Base-by-base conservation (phyloP, 1,140 invertebrate species). In the Melitaea cinxia region DNA sequence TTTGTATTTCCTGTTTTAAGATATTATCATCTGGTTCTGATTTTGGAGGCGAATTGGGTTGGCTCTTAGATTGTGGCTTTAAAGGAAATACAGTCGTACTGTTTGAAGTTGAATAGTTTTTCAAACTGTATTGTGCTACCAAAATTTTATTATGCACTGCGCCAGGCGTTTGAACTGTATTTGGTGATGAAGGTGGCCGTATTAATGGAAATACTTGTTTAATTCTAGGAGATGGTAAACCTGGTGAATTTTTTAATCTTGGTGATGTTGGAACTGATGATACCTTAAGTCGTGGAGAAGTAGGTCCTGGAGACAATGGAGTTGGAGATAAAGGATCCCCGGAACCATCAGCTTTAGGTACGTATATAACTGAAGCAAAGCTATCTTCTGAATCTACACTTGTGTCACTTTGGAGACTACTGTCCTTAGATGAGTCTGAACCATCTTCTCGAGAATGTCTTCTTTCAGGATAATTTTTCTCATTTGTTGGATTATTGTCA, bases 371-470 rank as follows among this genome's bases (percentile, higher is more conserved):
- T 49, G 96, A 97, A 28, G 96, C 96, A 81, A 97, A 97, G 88
- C 96, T 97, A 73, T 98, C 97, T 88, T 98, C 96, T 1, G 96
- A 97, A 84, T 98, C 97, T 1, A 98, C 95, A 87, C 96, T 97
- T 0, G 97, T 98, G 75, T 98, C 97, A 85, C 96, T 97, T 83
- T 98, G 97, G 47, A 98, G 92, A 83, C 96, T 97, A 78, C 96
- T 97, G 78, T 98, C 96, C 89, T 98, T 98, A 1, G 96, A 97
- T 0, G 96, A 97, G 80, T 98, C 97, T 0, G 96, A 97, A 5
- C 96, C 96, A 68, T 97, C 96, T 83, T 97, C 96, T 73, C 73
- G 78, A 9, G 83, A 88, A 78, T 89, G 83, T 58, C 83, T 70
- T 72, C 83, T 73, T 70, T 89, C 86, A 23, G 77, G 87, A 65